Percentiles rank a stretch among this genome's conserved stretches.
Evolutionary conservation across 2,888 invertebrate species (phyloP).

Genomic region (Charanyca ferruginea): DNA sequence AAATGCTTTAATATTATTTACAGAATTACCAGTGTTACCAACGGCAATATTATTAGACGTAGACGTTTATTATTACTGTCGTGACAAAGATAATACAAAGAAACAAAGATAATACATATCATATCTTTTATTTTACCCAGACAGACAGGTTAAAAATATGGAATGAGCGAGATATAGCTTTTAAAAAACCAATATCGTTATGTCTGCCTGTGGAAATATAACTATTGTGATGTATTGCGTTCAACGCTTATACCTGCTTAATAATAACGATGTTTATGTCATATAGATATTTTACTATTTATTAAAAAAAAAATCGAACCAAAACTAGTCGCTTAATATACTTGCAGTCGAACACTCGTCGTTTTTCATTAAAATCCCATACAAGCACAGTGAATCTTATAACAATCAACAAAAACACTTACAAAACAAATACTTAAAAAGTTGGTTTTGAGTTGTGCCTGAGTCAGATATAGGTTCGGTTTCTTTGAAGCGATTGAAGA

Average conservation of each 20-base stretch:
- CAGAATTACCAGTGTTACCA: background rate
- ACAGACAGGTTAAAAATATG: conserved; percentile 1
- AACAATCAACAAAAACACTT: no score
- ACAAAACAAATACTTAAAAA: background rate
- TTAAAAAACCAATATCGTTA: background rate
- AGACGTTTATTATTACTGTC: conserved; percentile 12
- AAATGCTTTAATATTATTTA: conserved; percentile 14
- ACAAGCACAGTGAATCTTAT: no score
- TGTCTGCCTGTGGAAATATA: background rate
- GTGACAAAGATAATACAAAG: background rate
- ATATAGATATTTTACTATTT: no score
- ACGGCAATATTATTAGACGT: background rate
- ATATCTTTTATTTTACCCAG: background rate
- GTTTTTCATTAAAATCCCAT: no score
- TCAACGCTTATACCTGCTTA: no score
- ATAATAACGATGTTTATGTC: no score
- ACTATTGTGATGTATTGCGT: no score
- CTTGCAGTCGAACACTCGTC: background rate
- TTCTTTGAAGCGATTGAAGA: no score
- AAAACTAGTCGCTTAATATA: no score
- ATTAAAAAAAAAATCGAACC: no score
- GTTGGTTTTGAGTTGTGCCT: background rate
- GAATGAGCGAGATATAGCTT: background rate
- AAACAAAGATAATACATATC: background rate
- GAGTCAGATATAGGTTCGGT: background rate